Evolutionary conservation across 2,797 vertebrate genomes (phyloP), one percentile per base, ranked within the genome.

Genomic region (Hydrocynus forskahlii): DNA sequence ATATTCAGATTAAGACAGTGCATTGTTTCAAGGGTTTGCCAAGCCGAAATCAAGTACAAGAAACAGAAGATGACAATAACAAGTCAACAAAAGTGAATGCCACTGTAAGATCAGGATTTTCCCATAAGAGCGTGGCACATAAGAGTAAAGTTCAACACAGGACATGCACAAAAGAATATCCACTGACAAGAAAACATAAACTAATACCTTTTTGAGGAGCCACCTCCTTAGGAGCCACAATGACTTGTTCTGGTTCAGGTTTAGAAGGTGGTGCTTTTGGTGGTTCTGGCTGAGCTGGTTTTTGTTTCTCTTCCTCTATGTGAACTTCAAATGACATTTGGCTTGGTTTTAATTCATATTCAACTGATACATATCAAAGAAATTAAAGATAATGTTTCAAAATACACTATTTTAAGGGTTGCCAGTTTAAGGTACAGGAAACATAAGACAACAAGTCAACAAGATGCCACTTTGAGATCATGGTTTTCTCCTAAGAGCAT

Each of bases 281-380:
- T 57, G 78, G 76, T 66, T 85, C 80, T 68, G 77, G 64, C 23
- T 64, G 76, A 76, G 74, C 21, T 83, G 93, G 94, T 90, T 95
- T 95, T 89, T 91, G 84, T 87, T 93, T 94, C 90, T 90, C 94
- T 90, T 88, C 89, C 74, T 95, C 92, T 87, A 92, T 91, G 10
- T 93, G 92, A 88, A 93, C 96, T 98, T 95, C 89, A 94, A 93
- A 92, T 84, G 88, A 92, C 87, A 92, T 89, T 88, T 83, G 90
- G 74, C 88, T 63, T 57, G 85, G 66, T 88, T 90, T 85, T 87
- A 86, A 81, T 81, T 74, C 35, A 17, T 1, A 77, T 7, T n/a
- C 84, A 48, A 29, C 86, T 74, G 88, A 35, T 48, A 69, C 54
- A 85, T 69, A 77, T 48, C 45, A 16, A 83, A 81, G 78, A 1